Evolutionary conservation across 2,888 invertebrate species (phyloP).

Genomic region (Ariolimax columbianus): DNA sequence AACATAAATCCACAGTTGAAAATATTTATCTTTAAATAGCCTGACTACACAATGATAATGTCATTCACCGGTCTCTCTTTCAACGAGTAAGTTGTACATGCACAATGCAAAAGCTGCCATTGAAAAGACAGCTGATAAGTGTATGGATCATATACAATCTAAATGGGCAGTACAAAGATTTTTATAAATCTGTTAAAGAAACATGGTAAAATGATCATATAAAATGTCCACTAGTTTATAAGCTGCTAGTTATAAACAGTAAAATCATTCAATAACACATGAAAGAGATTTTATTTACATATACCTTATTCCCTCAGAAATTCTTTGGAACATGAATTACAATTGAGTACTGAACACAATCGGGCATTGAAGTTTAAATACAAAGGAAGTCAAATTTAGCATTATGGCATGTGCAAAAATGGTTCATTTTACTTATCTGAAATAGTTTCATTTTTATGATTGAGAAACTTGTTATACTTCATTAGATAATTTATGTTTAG

Average conservation of each 20-base stretch:
- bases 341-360: conserved; percentile 9
- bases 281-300: not conserved
- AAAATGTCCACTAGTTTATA: conserved; percentile 21
- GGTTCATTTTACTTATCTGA: not conserved
- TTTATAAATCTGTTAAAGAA: conserved; percentile 25
- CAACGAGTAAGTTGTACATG: not conserved
- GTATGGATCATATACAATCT: conserved; percentile 16
- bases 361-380: not conserved
- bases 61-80: conserved; percentile 15
- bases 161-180: conserved; percentile 6
- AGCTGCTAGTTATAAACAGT: conserved; percentile 30
- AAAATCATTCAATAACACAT: not conserved
- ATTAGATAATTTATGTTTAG: not conserved
- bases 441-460: not conserved
- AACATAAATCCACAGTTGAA: not conserved
- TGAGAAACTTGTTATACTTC: not conserved
- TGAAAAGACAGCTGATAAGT: conserved; percentile 15
- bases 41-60: not conserved
- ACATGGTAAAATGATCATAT: not conserved
- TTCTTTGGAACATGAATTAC: not conserved
- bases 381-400: not conserved
- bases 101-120: conserved; percentile 27
- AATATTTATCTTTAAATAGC: not conserved
- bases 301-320: not conserved
- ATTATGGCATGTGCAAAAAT: not conserved